Base-by-base conservation (phyloP, 2,797 vertebrate genomes). In the Siniperca scherzeri region DNA sequence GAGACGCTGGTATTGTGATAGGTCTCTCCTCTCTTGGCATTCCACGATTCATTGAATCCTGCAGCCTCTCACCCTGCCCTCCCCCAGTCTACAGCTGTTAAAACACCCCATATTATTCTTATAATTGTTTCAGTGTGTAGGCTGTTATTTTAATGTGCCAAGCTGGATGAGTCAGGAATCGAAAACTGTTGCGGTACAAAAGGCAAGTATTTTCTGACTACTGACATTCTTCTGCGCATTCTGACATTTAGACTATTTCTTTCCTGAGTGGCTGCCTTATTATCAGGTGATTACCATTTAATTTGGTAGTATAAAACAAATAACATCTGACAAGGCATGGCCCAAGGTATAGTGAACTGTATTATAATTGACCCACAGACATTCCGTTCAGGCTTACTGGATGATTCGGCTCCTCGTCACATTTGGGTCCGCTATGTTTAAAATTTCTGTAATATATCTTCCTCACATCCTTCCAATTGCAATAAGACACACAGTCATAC, bases 61-160 rank as follows among this genome's bases (percentile, higher is more conserved):
- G 14, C 81, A 68, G 73, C 82, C 75, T 68, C 85, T 60, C 79
- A 9, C 75, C 81, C 84, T 65, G 57, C 80, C 88, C 81, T 55
- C 83, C 90, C 84, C 71, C 61, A 19, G 62, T 27, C 86, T 85
- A 93, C 95, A 96, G 94, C 95, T 96, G 96, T 96, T 92, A 91
- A 95, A 96, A 96, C 94, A 95, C 78, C 67, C 80, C 86, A 60
- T 83, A 91, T 91, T 91, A 92, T 89, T 81, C 89, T 83, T 74
- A 61, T 95, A 94, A 96, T 95, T 94, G 93, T 90, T 96, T 92
- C 95, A 93, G 86, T 73, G 88, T 95, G 95, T 83, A 69, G 82
- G 78, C 82, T 83, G 92, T 94, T 93, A 87, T 91, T 93, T 91
- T 86, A 94, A 93, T 86, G 88, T 91, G 91, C 92, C 91, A 89